phyloP scores from a whole-genome alignment of 2,113 vertebrate genomes.

The Symphodus melops region DNA sequence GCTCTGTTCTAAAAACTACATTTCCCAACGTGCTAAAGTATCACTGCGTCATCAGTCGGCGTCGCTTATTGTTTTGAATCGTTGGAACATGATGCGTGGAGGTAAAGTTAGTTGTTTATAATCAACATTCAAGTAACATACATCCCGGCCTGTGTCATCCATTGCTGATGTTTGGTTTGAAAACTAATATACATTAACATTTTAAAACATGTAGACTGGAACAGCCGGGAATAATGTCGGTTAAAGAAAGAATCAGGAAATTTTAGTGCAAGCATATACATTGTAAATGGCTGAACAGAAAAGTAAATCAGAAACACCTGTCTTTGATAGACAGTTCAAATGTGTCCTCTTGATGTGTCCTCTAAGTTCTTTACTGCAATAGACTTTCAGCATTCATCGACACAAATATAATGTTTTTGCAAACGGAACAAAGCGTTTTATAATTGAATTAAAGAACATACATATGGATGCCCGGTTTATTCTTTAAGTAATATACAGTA shows the following conservation, averaged over 20 bases:
- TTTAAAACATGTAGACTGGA: not conserved
- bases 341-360: too few relatives aligned
- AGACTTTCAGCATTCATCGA: too few relatives aligned
- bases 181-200: not conserved
- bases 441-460: too few relatives aligned
- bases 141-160: not conserved
- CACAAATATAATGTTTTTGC: too few relatives aligned
- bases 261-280: not conserved
- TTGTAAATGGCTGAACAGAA: too few relatives aligned
- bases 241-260: not conserved
- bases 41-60: conserved; percentile 54
- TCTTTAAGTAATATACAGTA: too few relatives aligned
- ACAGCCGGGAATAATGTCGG: not conserved
- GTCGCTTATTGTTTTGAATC: conserved; percentile 35
- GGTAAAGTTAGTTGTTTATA: not conserved
- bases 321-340: too few relatives aligned
- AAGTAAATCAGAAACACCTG: too few relatives aligned
- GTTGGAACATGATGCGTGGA: conserved; percentile 36
- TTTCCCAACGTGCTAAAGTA: conserved; percentile 45
- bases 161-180: not conserved
- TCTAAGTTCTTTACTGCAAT: too few relatives aligned
- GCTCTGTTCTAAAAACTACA: conserved; percentile 53
- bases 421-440: too few relatives aligned
- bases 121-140: not conserved
- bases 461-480: too few relatives aligned